Base-by-base conservation (phyloP, 2,797 vertebrate species). In the Enteromius argenteus region DNA sequence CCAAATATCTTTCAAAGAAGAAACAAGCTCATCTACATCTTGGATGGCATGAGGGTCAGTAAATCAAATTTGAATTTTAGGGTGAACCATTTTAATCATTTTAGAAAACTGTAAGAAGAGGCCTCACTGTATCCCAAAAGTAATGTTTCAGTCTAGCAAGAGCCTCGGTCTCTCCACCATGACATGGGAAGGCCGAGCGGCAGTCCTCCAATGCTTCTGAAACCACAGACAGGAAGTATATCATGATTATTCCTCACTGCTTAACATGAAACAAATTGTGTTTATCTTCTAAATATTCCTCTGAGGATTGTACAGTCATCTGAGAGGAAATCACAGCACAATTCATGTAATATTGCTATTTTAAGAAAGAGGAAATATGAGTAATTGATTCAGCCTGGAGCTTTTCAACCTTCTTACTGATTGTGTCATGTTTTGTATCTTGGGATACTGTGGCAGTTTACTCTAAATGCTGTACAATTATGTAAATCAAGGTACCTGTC, bases 61-160 rank as follows among this genome's bases (percentile, higher is more conserved):
- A 27, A 13, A 60, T 5, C 11, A 27, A 13, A 27, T 6, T 13
- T 0, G 4, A 60, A 14, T 32, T 17, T 32, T 64, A 23, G 1
- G 14, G 60, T 17, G 60, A 32, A 64, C 5, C 30, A 15, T 32
- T 64, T 30, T 14, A 62, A 2, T 42, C 8, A 21, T 39, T 15
- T 23, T 72, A 30, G 19, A 35, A 35, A 66, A 51, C 8, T 42
- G 2, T 9, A 32, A 51, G 0, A n/a, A 51, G n/a, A 66, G 0
- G 1, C 84, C 93, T 94, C 91, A 97, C 96, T 44, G 93, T 96
- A 53, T 96, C 96, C 96, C 96, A 96, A 46, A 97, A 96, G 85
- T 96, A 97, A 91, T 96, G 94, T 51, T 96, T 92, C 35, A 97
- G 89, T 81, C 96, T 93, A 85, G 89, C 92, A 81, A 96, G 89